Conservation (phyloP, 2,888 invertebrate species). For the Euplexia lucipara region DNA sequence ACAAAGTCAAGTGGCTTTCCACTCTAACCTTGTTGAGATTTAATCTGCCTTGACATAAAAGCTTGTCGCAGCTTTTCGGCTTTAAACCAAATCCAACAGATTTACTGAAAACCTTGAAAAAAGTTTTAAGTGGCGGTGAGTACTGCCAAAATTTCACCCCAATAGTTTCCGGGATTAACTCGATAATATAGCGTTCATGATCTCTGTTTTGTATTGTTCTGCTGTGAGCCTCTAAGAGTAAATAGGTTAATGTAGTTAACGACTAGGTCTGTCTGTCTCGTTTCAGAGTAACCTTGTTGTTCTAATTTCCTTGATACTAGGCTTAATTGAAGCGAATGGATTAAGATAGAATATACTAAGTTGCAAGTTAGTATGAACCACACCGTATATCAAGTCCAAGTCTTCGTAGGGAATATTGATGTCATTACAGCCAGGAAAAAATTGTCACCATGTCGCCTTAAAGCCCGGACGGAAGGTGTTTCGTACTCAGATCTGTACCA, state of each 20-base stretch:
- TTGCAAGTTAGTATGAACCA: background rate
- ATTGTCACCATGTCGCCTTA: too few species aligned
- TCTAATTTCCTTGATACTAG: slow-evolving; percentile 32
- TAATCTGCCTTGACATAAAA: slow-evolving; percentile 27
- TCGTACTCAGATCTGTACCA: background rate
- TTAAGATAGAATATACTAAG: slow-evolving; percentile 2
- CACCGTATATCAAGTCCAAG: background rate
- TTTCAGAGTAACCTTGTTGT: slow-evolving; percentile 18
- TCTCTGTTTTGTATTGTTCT: slow-evolving; percentile 26
- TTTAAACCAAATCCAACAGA: slow-evolving; percentile 15
- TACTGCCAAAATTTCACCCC: slow-evolving; percentile 41
- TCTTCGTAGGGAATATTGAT: background rate
- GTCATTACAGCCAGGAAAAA: too few species aligned
- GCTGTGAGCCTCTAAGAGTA: slow-evolving; percentile 18
- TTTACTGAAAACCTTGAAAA: slow-evolving; percentile 32
- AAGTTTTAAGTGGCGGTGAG: slow-evolving; percentile 24
- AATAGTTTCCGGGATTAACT: slow-evolving; percentile 44
- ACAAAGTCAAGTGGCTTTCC: background rate
- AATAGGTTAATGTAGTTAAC: slow-evolving; percentile 48
- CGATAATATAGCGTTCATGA: slow-evolving; percentile 23
- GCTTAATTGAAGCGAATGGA: slow-evolving; percentile 21
- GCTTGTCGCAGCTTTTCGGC: slow-evolving; percentile 12
- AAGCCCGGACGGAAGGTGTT: too few species aligned
- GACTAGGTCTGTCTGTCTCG: slow-evolving; percentile 18
- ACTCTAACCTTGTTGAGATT: slow-evolving; percentile 1